Conservation (phyloP, 2,888 invertebrate species). For the Drosophila ustulata region DNA sequence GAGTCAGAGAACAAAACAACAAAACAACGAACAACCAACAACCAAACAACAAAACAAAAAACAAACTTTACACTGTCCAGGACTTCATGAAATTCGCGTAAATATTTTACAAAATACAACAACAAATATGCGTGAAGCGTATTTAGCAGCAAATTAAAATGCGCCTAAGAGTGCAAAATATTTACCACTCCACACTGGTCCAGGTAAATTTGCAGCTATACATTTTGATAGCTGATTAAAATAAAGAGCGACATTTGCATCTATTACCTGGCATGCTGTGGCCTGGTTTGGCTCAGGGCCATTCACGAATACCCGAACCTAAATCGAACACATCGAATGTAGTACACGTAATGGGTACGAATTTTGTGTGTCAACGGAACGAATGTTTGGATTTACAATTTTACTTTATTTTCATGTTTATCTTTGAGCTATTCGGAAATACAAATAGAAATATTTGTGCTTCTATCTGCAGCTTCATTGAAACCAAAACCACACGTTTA, state of each 20-base stretch:
- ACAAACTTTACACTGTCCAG: not conserved
- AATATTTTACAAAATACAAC: conserved; percentile 44
- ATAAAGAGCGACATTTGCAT: conserved; percentile 60
- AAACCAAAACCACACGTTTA: too few relatives aligned
- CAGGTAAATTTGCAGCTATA: conserved; percentile 41
- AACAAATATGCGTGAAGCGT: conserved; percentile 7
- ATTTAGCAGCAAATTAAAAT: conserved; percentile 36
- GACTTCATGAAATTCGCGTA: conserved; percentile 66
- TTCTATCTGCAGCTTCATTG: too few relatives aligned
- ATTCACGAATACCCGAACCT: not conserved
- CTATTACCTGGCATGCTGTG: conserved; percentile 52
- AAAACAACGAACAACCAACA: conserved; percentile 27
- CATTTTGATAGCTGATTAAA: conserved; percentile 75
- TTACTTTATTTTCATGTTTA: too few relatives aligned
- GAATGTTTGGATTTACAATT: too few relatives aligned
- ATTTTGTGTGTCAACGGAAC: too few relatives aligned
- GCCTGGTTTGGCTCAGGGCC: not conserved
- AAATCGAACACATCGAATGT: not conserved
- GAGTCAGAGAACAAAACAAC: conserved; percentile 29
- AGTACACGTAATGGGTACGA: not conserved
- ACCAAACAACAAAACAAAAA: conserved; percentile 17
- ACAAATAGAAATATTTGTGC: too few relatives aligned
- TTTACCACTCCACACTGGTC: conserved; percentile 21
- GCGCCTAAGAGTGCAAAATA: conserved; percentile 28
- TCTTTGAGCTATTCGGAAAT: too few relatives aligned